Evolutionary conservation across 2,888 invertebrate genomes (phyloP), one percentile per base, ranked within the genome.

Genomic region (Laspeyria flexula): DNA sequence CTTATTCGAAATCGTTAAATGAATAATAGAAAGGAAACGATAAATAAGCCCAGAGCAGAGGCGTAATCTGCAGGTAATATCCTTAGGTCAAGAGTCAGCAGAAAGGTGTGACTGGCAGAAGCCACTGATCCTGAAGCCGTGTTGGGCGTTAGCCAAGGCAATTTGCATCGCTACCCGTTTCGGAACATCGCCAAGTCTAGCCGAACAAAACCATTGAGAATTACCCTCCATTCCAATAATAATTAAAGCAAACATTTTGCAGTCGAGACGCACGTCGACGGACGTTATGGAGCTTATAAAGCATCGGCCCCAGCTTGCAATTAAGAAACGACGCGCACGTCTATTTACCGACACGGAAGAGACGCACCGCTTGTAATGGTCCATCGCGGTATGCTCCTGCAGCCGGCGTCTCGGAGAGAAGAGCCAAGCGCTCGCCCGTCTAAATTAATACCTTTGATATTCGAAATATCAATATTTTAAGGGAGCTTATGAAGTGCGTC

Each of bases 111-210:
- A 75, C 75, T 72, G 56, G 56, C 69, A 75, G 68, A 78, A 83
- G 80, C 79, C 73, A 78, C 71, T 78, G 79, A 77, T 72, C 76
- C 78, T 78, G 86, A 81, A 88, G 90, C 88, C 89, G 86, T 81
- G 80, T 92, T 92, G 92, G 92, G 91, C 88, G 90, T 79, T 77
- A 84, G 92, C 92, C 92, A 92, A 92, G 85, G 88, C 88, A 92
- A 92, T 92, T 92, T 92, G 91, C 92, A 92, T 91, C 90, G 90
- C 88, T 91, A 88, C 90, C 89, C 90, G 80, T 90, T 91, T 92
- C 92, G 92, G 92, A 92, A 90, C 92, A 87, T 87, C 88, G 92
- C 92, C 92, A 92, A 92, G 92, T 92, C 92, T 92, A 91, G 90
- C 88, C 90, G 90, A 92, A 92, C 92, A 91, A 92, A 92, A 92